Evolutionary conservation across 2,113 vertebrate genomes (phyloP).

Genomic region (Thunnus thynnus): DNA sequence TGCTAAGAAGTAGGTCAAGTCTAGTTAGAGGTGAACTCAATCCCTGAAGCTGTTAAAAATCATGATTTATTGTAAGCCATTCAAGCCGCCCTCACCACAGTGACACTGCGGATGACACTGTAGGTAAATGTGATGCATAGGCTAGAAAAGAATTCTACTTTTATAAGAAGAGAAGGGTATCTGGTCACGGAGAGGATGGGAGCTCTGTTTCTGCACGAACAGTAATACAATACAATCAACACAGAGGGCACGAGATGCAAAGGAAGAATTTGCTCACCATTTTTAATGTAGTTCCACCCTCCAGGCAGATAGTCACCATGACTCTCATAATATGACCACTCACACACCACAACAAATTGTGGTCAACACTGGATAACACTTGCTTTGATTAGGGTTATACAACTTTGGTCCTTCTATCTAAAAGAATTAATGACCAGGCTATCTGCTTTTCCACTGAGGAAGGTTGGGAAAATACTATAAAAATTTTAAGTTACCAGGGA

Average conservation of each 20-base stretch:
- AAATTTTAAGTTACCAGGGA: conserved; percentile 31
- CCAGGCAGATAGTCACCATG: not conserved
- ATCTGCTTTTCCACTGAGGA: conserved; percentile 24
- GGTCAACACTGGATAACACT: conserved; percentile 15
- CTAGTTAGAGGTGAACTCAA: conserved; percentile 65
- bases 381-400: conserved; percentile 36
- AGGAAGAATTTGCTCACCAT: conserved; percentile 36
- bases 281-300: conserved; percentile 40
- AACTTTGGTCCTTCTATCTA: conserved; percentile 12
- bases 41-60: conserved; percentile 64
- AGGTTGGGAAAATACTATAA: conserved; percentile 35
- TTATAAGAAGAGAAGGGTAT: conserved; percentile 34
- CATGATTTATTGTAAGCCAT: conserved; percentile 72
- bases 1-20: conserved; percentile 72
- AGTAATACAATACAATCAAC: conserved; percentile 14
- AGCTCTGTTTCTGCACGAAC: not conserved
- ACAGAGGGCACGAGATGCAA: conserved; percentile 13
- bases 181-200: conserved; percentile 35
- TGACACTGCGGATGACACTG: conserved; percentile 61
- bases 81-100: conserved; percentile 34
- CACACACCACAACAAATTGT: conserved; percentile 6
- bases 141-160: conserved; percentile 43
- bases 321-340: conserved; percentile 10
- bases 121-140: conserved; percentile 68
- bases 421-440: conserved; percentile 31